phyloP scores from a whole-genome alignment of 2,113 vertebrate genomes.

The Tapirus terrestris region DNA sequence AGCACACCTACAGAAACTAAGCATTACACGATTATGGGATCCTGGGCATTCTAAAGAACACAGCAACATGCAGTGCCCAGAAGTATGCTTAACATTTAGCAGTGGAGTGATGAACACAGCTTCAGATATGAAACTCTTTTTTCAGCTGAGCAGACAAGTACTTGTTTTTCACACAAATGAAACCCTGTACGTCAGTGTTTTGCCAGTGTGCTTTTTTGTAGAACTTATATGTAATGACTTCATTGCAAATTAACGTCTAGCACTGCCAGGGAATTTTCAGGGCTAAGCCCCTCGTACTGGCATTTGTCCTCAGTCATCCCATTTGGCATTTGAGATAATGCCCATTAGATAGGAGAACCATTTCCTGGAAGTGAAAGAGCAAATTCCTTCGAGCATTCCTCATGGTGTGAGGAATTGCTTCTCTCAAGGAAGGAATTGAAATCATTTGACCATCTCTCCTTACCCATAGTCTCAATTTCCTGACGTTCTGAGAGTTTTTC shows the following conservation, averaged over 20 bases:
- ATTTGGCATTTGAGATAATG: background rate
- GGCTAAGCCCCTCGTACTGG: background rate
- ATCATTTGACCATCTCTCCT: conserved; percentile 1
- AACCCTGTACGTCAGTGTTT: background rate
- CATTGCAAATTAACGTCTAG: background rate
- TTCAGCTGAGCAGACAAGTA: background rate
- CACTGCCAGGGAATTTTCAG: background rate
- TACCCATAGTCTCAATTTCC: conserved; percentile 10
- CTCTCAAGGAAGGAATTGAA: conserved; percentile 52
- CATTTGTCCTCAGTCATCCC: background rate
- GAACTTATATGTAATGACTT: background rate
- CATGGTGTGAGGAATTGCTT: background rate
- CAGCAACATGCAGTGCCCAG: fast-evolving
- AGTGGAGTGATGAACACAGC: fast-evolving
- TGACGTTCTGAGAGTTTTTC: conserved; percentile 48
- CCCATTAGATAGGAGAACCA: background rate
- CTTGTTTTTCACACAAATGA: background rate
- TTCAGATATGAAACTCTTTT: background rate
- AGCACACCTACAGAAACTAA: background rate
- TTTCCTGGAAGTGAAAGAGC: conserved; percentile 59
- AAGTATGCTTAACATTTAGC: background rate
- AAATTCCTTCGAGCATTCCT: conserved; percentile 46
- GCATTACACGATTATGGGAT: background rate
- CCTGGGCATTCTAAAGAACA: background rate
- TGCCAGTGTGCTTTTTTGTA: background rate